A percentile compares a stretch with the other conserved stretches of the same genome.
Conservation (phyloP, 2,797 vertebrate genomes). For the Sebastes dallii region DNA sequence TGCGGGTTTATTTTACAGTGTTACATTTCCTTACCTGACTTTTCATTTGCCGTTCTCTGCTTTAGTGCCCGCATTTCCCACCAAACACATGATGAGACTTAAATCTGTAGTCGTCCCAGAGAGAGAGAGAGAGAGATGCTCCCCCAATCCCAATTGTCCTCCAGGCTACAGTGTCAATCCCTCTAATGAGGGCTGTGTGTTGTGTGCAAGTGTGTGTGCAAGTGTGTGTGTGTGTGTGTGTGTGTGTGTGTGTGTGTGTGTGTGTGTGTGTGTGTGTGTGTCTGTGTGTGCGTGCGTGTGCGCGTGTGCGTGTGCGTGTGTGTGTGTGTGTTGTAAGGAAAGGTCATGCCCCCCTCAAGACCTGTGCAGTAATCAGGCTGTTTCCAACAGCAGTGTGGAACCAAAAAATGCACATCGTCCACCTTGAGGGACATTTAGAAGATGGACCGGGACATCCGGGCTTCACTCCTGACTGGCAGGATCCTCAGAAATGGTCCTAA, state of each 20-base stretch:
- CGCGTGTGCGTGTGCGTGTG: not conserved
- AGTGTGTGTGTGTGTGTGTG: not conserved
- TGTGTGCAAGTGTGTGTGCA: not conserved
- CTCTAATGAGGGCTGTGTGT: conserved; percentile 1
- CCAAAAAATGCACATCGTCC: not conserved
- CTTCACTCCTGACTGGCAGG: no score
- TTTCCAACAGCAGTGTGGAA: conserved; percentile 15
- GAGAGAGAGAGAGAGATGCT: not conserved
- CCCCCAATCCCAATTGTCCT: not conserved
- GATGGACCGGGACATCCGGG: no score
- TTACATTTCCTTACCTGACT: not conserved
- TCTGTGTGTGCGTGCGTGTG: rapidly evolving
- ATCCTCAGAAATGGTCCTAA: no score
- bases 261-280: not conserved
- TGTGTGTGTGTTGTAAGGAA: not conserved
- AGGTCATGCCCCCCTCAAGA: conserved; percentile 20
- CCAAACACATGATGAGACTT: not conserved
- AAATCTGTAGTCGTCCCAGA: not conserved
- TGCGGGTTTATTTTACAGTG: not conserved
- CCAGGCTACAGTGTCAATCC: conserved; percentile 6
- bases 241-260: not conserved
- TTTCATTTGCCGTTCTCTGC: not conserved
- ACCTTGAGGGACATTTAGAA: not conserved
- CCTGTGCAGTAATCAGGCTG: conserved; percentile 12
- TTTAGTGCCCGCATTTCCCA: not conserved